These are phyloP conservation scores for Eulemur mongoz DNA, from an alignment of 2,797 vertebrate species.

Conservation along the genomic window DNA sequence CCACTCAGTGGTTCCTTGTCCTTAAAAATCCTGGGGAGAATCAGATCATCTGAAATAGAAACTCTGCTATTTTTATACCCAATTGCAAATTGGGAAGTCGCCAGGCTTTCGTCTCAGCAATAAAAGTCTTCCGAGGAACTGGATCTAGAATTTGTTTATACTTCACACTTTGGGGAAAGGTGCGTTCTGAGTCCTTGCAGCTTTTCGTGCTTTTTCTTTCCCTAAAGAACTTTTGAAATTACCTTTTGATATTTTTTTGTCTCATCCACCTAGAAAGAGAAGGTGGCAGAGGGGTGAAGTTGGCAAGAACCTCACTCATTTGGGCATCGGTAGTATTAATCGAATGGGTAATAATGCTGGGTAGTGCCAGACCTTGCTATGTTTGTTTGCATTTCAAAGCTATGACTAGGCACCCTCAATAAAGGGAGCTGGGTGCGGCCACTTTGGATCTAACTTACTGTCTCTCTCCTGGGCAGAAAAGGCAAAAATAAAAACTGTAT, in stretches of 20 bases:
- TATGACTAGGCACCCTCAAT: background rate
- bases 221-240: constrained; percentile 37
- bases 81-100: constrained; percentile 45
- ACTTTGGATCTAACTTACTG: background rate
- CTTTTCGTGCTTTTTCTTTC: background rate
- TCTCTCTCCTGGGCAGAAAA: background rate
- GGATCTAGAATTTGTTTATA: constrained; percentile 39
- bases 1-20: constrained; percentile 51
- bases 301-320: background rate
- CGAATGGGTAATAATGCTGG: background rate
- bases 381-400: constrained; percentile 53
- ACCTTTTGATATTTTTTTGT: background rate
- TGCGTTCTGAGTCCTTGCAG: background rate
- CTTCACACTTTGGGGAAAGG: constrained; percentile 32
- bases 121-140: constrained; percentile 38
- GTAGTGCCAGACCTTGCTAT: background rate
- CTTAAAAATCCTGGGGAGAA: constrained; percentile 62
- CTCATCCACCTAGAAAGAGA: constrained; percentile 20
- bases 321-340: background rate
- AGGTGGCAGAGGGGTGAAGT: background rate
- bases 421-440: background rate
- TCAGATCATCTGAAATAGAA: constrained; percentile 66
- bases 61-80: constrained; percentile 71
- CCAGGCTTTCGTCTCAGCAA: constrained; percentile 49
- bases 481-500: background rate